Evolutionary conservation across 2,888 invertebrate genomes (phyloP), one percentile per base, ranked within the genome.

Genomic region (Anarsia innoxiella): DNA sequence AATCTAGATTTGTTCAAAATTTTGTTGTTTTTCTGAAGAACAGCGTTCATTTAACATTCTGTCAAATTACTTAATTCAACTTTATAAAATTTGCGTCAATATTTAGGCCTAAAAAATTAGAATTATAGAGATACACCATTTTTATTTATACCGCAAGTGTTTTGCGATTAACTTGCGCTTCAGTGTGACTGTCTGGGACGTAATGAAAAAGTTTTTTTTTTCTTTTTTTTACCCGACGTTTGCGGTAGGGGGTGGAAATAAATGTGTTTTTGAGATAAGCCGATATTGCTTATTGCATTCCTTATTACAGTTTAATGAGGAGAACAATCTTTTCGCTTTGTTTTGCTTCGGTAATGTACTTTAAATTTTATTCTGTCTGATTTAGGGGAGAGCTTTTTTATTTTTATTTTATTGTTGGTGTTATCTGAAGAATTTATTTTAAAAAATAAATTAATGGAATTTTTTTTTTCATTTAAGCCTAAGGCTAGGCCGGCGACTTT

Each of bases 131-230:
- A 26, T 39, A 34, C 31, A 26, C 26, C n/a, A 8, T 15, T 39
- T 39, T 36, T 23, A 6, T 29, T 31, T 41, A 26, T 34, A 34
- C 42, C 42, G 38, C 45, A 46, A 46, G 48, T 56, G 57, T 63
- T 53, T 60, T 51, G 57, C 59, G 59, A 62, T 59, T 59, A 61
- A 59, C 54, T 54, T 41, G 48, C 36, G 48, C 43, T 46, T 41
- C 25, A 41, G 31, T 36, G 31, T 31, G 38, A 37, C 41, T 40
- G 41, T 44, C 39, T 34, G 31, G 35, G 39, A 31, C 36, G 45
- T 50, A 51, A 53, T 53, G 53, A 51, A 50, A 51, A 51, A 50
- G 36, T 48, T 46, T 44, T 44, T 49, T 48, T 46, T 33, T 26
- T 12, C 26, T 27, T 11, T 28, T 31, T 27, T 11, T 28, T 31